These are phyloP conservation scores for Laothoe populi DNA, from an alignment of 2,888 invertebrate genomes.

Conservation along the genomic window DNA sequence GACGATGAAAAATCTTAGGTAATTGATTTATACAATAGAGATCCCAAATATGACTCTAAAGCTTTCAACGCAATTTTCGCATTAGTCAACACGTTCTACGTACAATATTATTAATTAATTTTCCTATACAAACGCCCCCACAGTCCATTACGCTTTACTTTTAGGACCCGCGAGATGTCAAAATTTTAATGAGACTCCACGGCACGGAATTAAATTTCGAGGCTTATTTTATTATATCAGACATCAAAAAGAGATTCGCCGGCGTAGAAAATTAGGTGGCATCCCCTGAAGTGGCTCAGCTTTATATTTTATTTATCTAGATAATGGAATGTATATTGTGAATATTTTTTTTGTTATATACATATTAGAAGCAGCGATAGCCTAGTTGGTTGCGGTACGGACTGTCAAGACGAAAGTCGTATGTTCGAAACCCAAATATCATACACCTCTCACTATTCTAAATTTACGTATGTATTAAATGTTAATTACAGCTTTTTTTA, in stretches of 20 bases:
- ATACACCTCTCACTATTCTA: too few relatives aligned
- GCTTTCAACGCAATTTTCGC: too few relatives aligned
- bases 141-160: constrained; percentile 9
- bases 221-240: constrained; percentile 46
- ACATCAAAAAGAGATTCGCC: constrained; percentile 51
- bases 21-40: too few relatives aligned
- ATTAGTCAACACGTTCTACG: neutral
- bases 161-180: constrained; percentile 6
- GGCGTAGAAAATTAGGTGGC: constrained; percentile 52
- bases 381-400: too few relatives aligned
- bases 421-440: too few relatives aligned
- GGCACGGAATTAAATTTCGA: constrained; percentile 46
- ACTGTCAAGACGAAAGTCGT: too few relatives aligned
- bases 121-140: constrained; percentile 5
- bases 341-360: too few relatives aligned
- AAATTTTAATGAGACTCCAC: constrained; percentile 40
- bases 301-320: constrained; percentile 8
- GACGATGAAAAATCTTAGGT: too few relatives aligned
- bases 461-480: too few relatives aligned
- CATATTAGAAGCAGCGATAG: too few relatives aligned
- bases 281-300: constrained; percentile 26
- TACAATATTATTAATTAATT: neutral
- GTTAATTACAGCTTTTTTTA: too few relatives aligned
- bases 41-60: too few relatives aligned
- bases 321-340: neutral